Evolutionary conservation across 2,113 vertebrate species (phyloP).

Genomic region (Axis porcinus): DNA sequence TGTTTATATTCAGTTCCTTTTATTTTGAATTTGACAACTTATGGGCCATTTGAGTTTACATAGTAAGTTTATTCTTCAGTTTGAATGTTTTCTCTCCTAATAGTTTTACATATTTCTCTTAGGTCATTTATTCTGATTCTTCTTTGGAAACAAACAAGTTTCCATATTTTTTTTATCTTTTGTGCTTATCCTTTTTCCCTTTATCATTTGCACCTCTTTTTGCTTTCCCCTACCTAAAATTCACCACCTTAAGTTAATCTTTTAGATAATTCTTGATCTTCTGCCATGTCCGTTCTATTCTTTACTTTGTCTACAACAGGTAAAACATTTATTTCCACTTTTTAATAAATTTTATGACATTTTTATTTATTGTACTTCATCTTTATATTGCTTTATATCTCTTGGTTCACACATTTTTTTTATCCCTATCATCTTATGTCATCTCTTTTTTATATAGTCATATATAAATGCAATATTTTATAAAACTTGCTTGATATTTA

Average conservation of each 20-base stretch:
- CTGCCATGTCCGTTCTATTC: background rate
- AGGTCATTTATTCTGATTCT: background rate
- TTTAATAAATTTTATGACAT: background rate
- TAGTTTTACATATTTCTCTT: background rate
- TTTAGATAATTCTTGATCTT: background rate
- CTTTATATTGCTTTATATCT: background rate
- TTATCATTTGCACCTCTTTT: background rate
- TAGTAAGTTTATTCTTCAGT: background rate
- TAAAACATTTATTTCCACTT: background rate
- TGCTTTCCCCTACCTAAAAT: background rate
- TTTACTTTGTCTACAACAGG: background rate
- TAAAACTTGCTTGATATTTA: background rate
- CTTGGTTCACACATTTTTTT: background rate
- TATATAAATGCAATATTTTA: background rate
- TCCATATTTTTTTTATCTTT: background rate
- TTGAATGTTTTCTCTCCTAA: background rate
- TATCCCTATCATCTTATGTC: background rate
- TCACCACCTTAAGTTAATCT: background rate
- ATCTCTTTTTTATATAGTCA: background rate
- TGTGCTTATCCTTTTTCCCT: background rate
- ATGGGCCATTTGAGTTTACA: background rate
- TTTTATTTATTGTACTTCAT: background rate
- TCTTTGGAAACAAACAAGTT: background rate
- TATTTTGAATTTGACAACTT: background rate
- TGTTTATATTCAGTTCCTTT: background rate